Conservation (phyloP, 2,797 vertebrate species). For the Sebastes vulpes region DNA sequence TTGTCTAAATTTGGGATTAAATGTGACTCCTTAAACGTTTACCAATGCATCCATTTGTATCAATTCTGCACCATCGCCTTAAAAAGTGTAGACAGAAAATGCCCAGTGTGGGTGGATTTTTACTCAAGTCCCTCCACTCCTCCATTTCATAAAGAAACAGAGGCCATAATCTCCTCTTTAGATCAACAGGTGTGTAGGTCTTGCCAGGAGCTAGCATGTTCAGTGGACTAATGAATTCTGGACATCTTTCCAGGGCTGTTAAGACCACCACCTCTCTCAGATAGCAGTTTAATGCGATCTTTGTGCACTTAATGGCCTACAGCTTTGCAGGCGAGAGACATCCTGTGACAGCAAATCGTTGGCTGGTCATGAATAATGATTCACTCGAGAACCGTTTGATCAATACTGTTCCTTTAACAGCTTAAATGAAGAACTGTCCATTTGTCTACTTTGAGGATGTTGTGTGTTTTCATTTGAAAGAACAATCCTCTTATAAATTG, state of each 20-base stretch:
- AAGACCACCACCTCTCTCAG: neutral
- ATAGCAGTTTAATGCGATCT: constrained; percentile 47
- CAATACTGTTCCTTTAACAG: constrained; percentile 51
- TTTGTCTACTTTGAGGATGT: constrained; percentile 5
- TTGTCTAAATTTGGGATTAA: neutral
- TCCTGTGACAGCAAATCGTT: constrained; percentile 73
- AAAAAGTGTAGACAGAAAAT: neutral
- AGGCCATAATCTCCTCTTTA: neutral
- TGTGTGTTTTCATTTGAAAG: neutral
- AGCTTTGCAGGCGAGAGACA: constrained; percentile 37
- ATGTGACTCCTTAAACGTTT: neutral
- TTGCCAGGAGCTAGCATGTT: constrained; percentile 19
- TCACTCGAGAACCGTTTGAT: constrained; percentile 47
- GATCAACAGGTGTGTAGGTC: constrained; percentile 4
- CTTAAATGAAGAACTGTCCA: constrained; percentile 47
- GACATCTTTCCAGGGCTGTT: constrained; percentile 13
- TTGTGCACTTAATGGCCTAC: constrained; percentile 49
- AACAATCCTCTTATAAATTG: neutral
- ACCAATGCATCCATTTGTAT: neutral
- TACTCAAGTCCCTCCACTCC: neutral
- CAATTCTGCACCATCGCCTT: neutral
- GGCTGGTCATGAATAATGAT: constrained; percentile 69
- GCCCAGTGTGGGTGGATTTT: neutral
- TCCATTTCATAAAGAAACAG: constrained; percentile 3
- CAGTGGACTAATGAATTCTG: constrained; percentile 21